A percentile compares a stretch with the other conserved stretches of the same genome.
phyloP scores from a whole-genome alignment of 2,113 vertebrate genomes.

The Hypanus sabinus region DNA sequence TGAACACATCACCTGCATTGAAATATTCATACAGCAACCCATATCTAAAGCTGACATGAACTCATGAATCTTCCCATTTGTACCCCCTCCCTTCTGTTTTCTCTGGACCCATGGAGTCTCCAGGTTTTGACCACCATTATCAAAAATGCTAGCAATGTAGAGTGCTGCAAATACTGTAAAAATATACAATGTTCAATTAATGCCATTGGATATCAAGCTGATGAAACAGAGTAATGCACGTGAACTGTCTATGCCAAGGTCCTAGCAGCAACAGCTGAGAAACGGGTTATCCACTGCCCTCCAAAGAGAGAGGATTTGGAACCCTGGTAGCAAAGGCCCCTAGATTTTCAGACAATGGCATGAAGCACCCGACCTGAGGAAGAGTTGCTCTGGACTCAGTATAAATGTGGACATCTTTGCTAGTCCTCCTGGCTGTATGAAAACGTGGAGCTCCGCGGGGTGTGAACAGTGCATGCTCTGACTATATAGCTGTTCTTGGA shows the following conservation, averaged over 20 bases:
- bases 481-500: too few species aligned
- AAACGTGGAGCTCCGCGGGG: neutral
- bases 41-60: too few species aligned
- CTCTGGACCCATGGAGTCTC: neutral
- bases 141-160: too few species aligned
- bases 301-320: too few species aligned
- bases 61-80: neutral
- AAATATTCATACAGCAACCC: too few species aligned
- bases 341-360: neutral
- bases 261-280: neutral
- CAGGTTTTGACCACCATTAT: too few species aligned
- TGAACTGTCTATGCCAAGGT: neutral
- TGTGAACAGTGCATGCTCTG: neutral
- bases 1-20: too few species aligned
- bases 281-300: neutral
- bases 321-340: neutral
- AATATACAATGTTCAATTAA: too few species aligned
- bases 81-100: neutral
- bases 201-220: too few species aligned
- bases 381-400: neutral
- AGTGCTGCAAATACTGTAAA: too few species aligned
- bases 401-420: neutral
- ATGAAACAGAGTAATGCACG: neutral
- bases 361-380: neutral
- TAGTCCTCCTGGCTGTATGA: neutral